Evolutionary conservation across 2,888 invertebrate genomes (phyloP).

Genomic region (Sclerodermus sp.): DNA sequence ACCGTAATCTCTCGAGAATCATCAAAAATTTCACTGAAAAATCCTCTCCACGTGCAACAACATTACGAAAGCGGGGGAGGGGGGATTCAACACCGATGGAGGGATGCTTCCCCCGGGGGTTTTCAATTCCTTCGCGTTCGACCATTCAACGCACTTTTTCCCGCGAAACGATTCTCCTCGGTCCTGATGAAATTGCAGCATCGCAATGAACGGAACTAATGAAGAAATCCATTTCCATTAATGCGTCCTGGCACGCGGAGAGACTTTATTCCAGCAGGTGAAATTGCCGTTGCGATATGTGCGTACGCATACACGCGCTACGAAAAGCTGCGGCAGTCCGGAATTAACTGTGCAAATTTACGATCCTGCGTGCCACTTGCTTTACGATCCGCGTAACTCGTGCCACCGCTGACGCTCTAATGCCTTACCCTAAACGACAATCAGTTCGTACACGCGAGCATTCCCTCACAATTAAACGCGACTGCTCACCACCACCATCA

Average conservation of each 20-base stretch:
- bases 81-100: too few species aligned
- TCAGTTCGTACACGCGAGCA: not conserved
- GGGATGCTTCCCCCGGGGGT: too few species aligned
- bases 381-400: not conserved
- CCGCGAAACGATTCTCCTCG: too few species aligned
- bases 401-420: not conserved
- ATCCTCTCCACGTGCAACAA: too few species aligned
- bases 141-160: too few species aligned
- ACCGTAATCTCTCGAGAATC: too few species aligned
- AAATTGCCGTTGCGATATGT: not conserved
- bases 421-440: not conserved
- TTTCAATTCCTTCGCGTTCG: too few species aligned
- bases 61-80: too few species aligned
- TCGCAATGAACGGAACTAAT: too few species aligned
- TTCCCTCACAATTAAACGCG: slow-evolving; percentile 10
- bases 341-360: not conserved
- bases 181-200: too few species aligned
- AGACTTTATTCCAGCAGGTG: not conserved
- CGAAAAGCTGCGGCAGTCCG: not conserved
- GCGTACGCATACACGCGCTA: not conserved
- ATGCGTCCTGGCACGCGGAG: not conserved
- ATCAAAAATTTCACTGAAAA: too few species aligned
- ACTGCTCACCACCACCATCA: not conserved
- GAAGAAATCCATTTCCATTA: too few species aligned
- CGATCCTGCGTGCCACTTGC: not conserved